Conservation (phyloP, 1,140 invertebrate species). For the Drosophila nigrodunni region DNA sequence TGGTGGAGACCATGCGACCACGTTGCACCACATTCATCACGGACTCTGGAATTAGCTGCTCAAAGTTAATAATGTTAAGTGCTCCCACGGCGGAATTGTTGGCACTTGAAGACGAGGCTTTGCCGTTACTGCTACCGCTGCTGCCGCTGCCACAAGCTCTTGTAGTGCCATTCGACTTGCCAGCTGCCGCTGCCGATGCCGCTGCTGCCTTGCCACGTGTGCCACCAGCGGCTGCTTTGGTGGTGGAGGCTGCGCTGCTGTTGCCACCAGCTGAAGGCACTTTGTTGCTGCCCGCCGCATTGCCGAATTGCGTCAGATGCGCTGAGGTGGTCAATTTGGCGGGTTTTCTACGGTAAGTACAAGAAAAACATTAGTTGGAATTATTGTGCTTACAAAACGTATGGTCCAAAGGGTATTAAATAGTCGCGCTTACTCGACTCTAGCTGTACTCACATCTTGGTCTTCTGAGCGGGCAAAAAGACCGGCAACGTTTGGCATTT, state of each 20-base stretch:
- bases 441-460: constrained; percentile 66
- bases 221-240: neutral
- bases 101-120: neutral
- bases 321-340: constrained; percentile 70
- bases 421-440: too few relatives aligned
- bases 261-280: neutral
- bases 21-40: constrained; percentile 82
- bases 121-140: constrained; percentile 2
- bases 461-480: constrained; percentile 77
- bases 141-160: constrained; percentile 6
- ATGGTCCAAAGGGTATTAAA: too few relatives aligned
- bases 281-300: constrained; percentile 13
- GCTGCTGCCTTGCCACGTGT: constrained; percentile 12
- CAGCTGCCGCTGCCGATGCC: neutral
- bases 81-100: constrained; percentile 8
- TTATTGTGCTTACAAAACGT: too few relatives aligned
- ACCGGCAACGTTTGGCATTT: constrained; percentile 83
- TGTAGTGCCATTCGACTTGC: constrained; percentile 51
- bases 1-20: constrained; percentile 61
- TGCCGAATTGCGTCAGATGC: constrained; percentile 55
- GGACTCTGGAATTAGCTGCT: constrained; percentile 80
- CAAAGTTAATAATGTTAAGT: constrained; percentile 67
- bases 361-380: neutral
- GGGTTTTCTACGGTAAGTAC: constrained; percentile 50
- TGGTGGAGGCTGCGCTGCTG: neutral